These are phyloP conservation scores for Nudaria mundana DNA, from an alignment of 2,888 invertebrate genomes.

Conservation along the genomic window DNA sequence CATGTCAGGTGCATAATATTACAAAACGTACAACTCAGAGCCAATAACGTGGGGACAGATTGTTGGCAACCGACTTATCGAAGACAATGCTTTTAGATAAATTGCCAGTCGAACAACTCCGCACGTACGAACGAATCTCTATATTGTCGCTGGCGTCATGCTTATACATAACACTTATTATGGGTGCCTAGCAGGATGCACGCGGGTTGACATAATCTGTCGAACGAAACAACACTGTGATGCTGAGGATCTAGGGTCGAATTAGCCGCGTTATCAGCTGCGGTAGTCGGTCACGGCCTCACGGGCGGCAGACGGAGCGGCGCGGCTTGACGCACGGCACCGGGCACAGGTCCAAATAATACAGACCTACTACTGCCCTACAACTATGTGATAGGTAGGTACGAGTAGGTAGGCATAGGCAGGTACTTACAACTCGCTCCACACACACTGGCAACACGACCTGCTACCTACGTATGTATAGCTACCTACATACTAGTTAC, in stretches of 20 bases:
- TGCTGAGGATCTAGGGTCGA: not conserved
- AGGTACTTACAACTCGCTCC: not conserved
- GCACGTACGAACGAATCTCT: conserved; percentile 32
- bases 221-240: conserved; percentile 9
- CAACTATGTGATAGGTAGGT: not conserved
- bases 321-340: conserved; percentile 26
- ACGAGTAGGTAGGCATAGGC: no score
- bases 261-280: not conserved
- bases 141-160: conserved; percentile 35
- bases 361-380: conserved; percentile 7
- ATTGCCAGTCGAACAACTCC: conserved; percentile 13
- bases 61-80: conserved; percentile 3
- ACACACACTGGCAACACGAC: not conserved
- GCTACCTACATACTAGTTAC: no score
- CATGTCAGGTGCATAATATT: not conserved
- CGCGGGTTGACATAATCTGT: not conserved
- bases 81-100: conserved; percentile 7
- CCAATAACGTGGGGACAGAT: conserved; percentile 1
- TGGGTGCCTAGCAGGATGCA: conserved; percentile 11
- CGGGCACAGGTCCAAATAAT: conserved; percentile 43
- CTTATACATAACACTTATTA: no score
- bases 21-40: not conserved
- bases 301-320: conserved; percentile 17
- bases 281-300: no score
- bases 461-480: not conserved